Evolutionary conservation across 2,797 vertebrate genomes (phyloP).

Genomic region (Takifugu ocellatus): DNA sequence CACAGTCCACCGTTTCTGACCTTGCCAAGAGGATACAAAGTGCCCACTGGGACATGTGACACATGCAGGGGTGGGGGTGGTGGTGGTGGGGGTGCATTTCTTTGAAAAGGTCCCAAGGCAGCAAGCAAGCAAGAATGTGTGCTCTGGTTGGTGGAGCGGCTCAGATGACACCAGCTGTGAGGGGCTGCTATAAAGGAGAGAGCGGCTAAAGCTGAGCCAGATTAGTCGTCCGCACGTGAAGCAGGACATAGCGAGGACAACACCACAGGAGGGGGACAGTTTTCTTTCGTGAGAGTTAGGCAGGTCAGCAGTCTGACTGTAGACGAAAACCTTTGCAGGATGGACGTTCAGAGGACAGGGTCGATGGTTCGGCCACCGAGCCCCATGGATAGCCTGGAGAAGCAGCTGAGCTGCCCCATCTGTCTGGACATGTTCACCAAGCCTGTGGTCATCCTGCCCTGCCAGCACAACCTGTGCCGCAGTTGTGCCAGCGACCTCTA

Average conservation of each 20-base stretch:
- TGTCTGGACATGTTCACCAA: conserved; percentile 85
- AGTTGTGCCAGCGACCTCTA: conserved; percentile 81
- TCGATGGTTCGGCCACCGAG: conserved; percentile 71
- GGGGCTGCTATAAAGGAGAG: conserved; percentile 70
- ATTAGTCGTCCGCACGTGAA: conserved; percentile 48
- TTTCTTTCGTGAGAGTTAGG: conserved; percentile 6
- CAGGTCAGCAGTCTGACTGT: conserved; percentile 1
- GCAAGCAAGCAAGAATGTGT: conserved; percentile 70
- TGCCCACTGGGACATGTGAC: conserved; percentile 65
- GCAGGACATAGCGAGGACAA: conserved; percentile 17
- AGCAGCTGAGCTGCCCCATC: conserved; percentile 83
- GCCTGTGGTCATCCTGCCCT: conserved; percentile 82
- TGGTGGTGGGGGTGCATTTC: conserved; percentile 51
- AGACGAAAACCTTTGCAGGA: conserved; percentile 31
- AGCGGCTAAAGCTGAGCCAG: conserved; percentile 50
- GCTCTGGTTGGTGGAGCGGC: conserved; percentile 50
- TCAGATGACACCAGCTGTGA: conserved; percentile 67
- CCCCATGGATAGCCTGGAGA: conserved; percentile 82
- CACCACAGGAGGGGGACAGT: neutral
- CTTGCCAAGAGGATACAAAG: conserved; percentile 26
- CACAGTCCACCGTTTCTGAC: conserved; percentile 28
- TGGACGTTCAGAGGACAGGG: conserved; percentile 78
- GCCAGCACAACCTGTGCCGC: conserved; percentile 81
- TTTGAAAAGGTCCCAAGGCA: conserved; percentile 69
- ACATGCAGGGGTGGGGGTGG: conserved; percentile 24